Percentiles rank a stretch among this genome's conserved stretches.
Conservation (phyloP, 2,888 invertebrate genomes). For the Panopea generosa region DNA sequence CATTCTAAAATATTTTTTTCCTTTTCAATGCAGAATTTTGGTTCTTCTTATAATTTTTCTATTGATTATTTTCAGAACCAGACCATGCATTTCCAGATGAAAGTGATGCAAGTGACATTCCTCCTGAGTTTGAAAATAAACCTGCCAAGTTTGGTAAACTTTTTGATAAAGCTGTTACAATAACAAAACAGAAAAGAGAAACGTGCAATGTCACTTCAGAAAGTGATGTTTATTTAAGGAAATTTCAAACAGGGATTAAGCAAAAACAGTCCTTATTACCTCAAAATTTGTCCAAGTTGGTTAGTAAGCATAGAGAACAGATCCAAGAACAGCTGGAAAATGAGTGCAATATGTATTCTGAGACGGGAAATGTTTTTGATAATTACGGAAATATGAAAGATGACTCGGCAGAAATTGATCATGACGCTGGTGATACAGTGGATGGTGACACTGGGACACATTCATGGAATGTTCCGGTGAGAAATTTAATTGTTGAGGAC, state of each 20-base stretch:
- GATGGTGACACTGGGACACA: constrained; percentile 40
- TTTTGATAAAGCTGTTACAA: constrained; percentile 55
- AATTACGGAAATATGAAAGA: neutral
- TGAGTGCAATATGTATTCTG: neutral
- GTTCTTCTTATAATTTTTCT: too few species aligned
- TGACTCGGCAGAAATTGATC: neutral
- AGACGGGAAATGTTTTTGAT: constrained; percentile 10
- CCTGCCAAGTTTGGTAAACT: constrained; percentile 44
- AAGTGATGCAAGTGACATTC: neutral
- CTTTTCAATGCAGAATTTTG: too few species aligned
- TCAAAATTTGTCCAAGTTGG: constrained; percentile 31
- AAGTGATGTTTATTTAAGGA: constrained; percentile 31
- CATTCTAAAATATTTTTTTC: too few species aligned
- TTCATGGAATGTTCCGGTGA: constrained; percentile 54
- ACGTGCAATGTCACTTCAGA: neutral
- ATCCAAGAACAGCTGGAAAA: constrained; percentile 10
- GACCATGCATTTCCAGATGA: neutral
- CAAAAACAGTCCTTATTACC: constrained; percentile 36
- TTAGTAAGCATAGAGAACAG: constrained; percentile 41
- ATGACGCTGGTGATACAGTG: constrained; percentile 41
- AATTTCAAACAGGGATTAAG: constrained; percentile 37
- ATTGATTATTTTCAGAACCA: constrained; percentile 2
- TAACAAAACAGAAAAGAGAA: constrained; percentile 40
- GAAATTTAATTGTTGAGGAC: constrained; percentile 45
- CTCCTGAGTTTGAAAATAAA: constrained; percentile 4